These are phyloP conservation scores for Eurypyga helias DNA, from an alignment of 2,113 vertebrate species.

Conservation along the genomic window DNA sequence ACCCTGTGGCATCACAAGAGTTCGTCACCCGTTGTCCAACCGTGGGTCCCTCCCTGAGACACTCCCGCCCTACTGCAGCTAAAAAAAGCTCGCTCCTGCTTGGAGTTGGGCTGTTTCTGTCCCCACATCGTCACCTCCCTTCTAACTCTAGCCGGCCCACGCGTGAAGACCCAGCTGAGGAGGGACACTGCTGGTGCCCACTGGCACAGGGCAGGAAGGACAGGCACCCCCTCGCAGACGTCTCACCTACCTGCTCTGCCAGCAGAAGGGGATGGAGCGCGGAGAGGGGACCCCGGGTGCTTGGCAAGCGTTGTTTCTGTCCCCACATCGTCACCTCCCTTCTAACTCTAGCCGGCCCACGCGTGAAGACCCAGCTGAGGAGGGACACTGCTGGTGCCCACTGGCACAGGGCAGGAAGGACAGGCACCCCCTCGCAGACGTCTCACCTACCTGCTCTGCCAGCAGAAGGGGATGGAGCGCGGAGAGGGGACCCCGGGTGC, in stretches of 20 bases:
- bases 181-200: accelerated
- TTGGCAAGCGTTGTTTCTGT: not conserved
- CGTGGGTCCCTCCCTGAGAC: not conserved
- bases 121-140: accelerated
- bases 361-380: not conserved
- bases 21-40: accelerated
- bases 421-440: accelerated
- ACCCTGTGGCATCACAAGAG: accelerated
- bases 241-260: not conserved
- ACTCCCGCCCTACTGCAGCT: not conserved
- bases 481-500: not conserved
- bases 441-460: not conserved
- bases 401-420: not conserved
- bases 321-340: accelerated
- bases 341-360: not conserved
- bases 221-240: accelerated
- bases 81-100: accelerated
- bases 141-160: not conserved
- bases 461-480: not conserved
- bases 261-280: not conserved
- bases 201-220: not conserved
- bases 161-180: not conserved
- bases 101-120: accelerated
- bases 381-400: accelerated
- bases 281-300: not conserved